Conservation (phyloP, 2,797 vertebrate species). For the Clarias fuscus region DNA sequence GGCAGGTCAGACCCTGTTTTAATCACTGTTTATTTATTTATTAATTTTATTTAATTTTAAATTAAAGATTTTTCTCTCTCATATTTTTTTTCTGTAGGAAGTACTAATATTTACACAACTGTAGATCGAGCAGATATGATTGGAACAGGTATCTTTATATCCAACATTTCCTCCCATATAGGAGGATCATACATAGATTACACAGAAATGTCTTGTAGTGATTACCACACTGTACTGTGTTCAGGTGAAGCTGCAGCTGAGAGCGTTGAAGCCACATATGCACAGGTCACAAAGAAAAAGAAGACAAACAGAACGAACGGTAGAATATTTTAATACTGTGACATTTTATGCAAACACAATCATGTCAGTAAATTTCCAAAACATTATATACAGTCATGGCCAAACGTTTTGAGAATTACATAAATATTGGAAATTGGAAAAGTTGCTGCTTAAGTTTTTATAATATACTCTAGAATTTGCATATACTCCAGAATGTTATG, state of each 20-base stretch:
- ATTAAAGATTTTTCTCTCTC: not conserved
- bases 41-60: not conserved
- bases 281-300: not conserved
- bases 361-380: not conserved
- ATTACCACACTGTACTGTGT: not conserved
- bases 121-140: not conserved
- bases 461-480: too few species aligned
- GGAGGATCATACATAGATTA: not conserved
- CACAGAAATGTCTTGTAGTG: not conserved
- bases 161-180: not conserved
- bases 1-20: not conserved
- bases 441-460: too few species aligned
- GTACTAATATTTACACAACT: not conserved
- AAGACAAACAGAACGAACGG: not conserved
- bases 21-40: not conserved
- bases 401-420: too few species aligned
- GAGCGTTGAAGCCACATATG: not conserved
- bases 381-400: too few species aligned
- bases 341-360: not conserved
- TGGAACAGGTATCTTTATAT: not conserved
- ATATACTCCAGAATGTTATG: too few species aligned
- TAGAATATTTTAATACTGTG: not conserved
- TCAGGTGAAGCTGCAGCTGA: not conserved
- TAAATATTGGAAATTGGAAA: too few species aligned
- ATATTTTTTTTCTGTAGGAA: not conserved